Evolutionary conservation across 2,797 vertebrate genomes (phyloP), one percentile per base, ranked within the genome.

Genomic region (Eulemur mongoz): DNA sequence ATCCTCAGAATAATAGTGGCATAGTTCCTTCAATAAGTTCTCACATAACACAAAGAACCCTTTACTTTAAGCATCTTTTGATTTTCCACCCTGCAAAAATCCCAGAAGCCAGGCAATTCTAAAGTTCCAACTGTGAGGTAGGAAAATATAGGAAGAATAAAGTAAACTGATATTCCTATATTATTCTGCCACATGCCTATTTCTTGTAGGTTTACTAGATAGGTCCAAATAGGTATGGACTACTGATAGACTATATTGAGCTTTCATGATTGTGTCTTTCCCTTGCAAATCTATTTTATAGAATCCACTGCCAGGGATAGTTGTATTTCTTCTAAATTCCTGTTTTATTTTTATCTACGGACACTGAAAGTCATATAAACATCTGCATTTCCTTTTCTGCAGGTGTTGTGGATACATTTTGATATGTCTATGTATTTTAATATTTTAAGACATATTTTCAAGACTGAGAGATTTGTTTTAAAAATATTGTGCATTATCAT

Each of bases 341-440:
- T 81, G 25, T 30, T 83, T 97, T 96, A 92, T 88, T 94, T 95
- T 96, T 96, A 57, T 92, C 22, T 75, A 12, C n/a, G 52, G 38
- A 59, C 27, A 25, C 15, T 10, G 0, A 85, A 82, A 93, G 32
- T 93, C 93, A 96, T 30, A 14, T 38, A 59, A 81, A 18, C 81
- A 69, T 40, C 18, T 78, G 65, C 38, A 69, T 86, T 96, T 93
- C 45, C n/a, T 50, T 88, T 65, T 59, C 85, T 83, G 23, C 20
- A 83, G 63, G 73, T 86, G 54, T 75, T 76, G 65, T n/a, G 65
- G 72, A 91, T 32, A 84, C 48, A 85, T 79, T 93, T 90, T 86
- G 61, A 73, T 79, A 63, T 7, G 45, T 75, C 73, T 59, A 13
- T 67, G 20, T 63, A 45, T 11, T 27, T 65, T n/a, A 17, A 81